These are phyloP conservation scores for Carduelis carduelis DNA, from an alignment of 2,797 vertebrate species.

Conservation along the genomic window DNA sequence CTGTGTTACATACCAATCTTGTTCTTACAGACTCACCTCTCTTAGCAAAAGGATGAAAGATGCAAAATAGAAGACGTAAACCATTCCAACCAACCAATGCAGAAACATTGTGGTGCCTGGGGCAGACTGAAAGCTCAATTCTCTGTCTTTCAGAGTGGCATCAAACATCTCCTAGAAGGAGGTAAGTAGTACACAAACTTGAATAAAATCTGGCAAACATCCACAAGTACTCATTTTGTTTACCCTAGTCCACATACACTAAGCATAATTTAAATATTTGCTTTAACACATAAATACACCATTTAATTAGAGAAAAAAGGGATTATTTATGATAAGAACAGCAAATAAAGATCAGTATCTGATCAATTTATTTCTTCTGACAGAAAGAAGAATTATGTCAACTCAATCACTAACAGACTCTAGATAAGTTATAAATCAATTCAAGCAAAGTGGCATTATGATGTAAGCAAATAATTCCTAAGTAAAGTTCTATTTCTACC, in stretches of 20 bases:
- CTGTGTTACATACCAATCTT: background rate
- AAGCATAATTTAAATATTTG: background rate
- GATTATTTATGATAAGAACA: background rate
- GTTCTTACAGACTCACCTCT: conserved; percentile 78
- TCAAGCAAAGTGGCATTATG: background rate
- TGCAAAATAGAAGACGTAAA: conserved; percentile 97
- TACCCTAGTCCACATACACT: background rate
- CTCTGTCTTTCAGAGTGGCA: conserved; percentile 90
- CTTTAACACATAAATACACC: background rate
- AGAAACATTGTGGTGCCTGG: conserved; percentile 97
- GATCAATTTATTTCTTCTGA: background rate
- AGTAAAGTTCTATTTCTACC: background rate
- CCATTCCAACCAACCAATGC: conserved; percentile 97
- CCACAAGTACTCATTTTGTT: background rate
- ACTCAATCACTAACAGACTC: background rate
- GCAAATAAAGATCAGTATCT: background rate
- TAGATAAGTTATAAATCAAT: background rate
- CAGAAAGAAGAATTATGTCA: background rate
- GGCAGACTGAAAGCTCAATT: conserved; percentile 92
- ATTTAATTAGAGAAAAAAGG: background rate
- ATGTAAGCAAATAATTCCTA: background rate
- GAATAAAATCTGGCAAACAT: background rate
- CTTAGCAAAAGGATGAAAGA: conserved; percentile 94
- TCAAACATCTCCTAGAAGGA: conserved; percentile 94
- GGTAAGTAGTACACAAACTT: background rate